Evolutionary conservation across 1,140 invertebrate genomes (phyloP).

Genomic region (Probaryconus sp.): DNA sequence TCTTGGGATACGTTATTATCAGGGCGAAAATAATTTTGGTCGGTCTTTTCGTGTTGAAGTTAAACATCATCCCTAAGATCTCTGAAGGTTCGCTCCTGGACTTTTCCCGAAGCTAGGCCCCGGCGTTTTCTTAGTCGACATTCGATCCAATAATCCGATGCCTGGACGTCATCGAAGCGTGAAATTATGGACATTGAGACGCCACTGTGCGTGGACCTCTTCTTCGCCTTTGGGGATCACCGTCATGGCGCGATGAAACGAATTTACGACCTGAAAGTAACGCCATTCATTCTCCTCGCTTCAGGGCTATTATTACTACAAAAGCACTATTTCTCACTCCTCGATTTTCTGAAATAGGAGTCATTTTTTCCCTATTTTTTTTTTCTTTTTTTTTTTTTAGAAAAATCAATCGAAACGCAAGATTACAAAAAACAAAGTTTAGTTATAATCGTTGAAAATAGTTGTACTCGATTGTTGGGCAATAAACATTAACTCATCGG

Average conservation of each 20-base stretch:
- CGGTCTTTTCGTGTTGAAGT: slow-evolving; percentile 57
- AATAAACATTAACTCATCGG: too few relatives aligned
- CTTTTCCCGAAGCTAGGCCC: slow-evolving; percentile 13
- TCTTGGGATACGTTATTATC: slow-evolving; percentile 3
- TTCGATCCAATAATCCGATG: slow-evolving; percentile 74
- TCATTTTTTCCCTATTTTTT: too few relatives aligned
- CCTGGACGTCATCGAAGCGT: slow-evolving; percentile 70
- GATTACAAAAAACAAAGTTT: too few relatives aligned
- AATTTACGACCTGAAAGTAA: slow-evolving; percentile 62
- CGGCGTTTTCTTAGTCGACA: slow-evolving; percentile 62
- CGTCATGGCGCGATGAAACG: slow-evolving; percentile 31
- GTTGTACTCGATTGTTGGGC: too few relatives aligned
- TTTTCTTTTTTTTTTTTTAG: too few relatives aligned
- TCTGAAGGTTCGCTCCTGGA: not conserved
- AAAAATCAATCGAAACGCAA: too few relatives aligned
- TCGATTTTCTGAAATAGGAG: slow-evolving; percentile 21
- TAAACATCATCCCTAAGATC: slow-evolving; percentile 22
- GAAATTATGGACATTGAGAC: slow-evolving; percentile 74
- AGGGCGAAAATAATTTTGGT: slow-evolving; percentile 52
- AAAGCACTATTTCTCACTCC: slow-evolving; percentile 31
- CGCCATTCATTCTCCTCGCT: slow-evolving; percentile 42
- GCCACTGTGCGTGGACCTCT: slow-evolving; percentile 59
- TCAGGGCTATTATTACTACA: slow-evolving; percentile 19
- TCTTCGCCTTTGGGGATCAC: slow-evolving; percentile 37
- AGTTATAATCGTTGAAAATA: too few relatives aligned